Evolutionary conservation across 2,113 vertebrate species (phyloP), one percentile per base, ranked within the genome.

Genomic region (Hystrix brachyura): DNA sequence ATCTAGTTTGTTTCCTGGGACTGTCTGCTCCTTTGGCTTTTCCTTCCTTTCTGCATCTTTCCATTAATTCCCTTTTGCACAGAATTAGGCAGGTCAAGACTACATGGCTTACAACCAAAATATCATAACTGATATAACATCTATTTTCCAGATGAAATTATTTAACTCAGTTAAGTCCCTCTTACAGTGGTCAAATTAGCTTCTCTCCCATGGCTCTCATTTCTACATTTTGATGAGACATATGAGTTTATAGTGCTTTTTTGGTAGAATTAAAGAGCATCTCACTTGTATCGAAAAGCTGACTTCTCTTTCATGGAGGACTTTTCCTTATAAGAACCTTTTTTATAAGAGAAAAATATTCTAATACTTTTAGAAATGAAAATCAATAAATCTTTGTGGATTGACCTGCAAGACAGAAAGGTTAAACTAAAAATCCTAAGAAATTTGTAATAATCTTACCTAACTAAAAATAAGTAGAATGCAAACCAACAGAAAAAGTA

Each of bases 401-500:
- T 25, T 60, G 10, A 95, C 19, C 71, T 65, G 17, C 18, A 95
- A 43, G 51, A 87, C 59, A 91, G 51, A 78, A 62, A 32, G 14
- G 18, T 84, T 74, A 87, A 86, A 83, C 21, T 81, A 91, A 97
- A 95, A 95, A 83, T 80, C 21, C 60, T 67, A 85, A 92, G 59
- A 67, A 65, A 82, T 80, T 8, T 38, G 51, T 57, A 91, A 80
- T 80, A 76, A 96, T 46, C 34, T 83, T 87, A 74, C 1, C 43
- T 53, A 96, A 88, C 96, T 48, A 13, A 34, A 78, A 81, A 92
- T 76, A 76, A 38, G 43, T 71, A 79, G 78, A n/a, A 81, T 74
- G 87, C 84, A 96, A 95, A 89, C 21, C 78, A 76, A 92, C 69
- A 96, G 71, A 72, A 93, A 95, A 94, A 90, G 57, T 88, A 94